Evolutionary conservation across 1,140 invertebrate genomes (phyloP), one percentile per base, ranked within the genome.

Genomic region (Drosophila fuyamai): DNA sequence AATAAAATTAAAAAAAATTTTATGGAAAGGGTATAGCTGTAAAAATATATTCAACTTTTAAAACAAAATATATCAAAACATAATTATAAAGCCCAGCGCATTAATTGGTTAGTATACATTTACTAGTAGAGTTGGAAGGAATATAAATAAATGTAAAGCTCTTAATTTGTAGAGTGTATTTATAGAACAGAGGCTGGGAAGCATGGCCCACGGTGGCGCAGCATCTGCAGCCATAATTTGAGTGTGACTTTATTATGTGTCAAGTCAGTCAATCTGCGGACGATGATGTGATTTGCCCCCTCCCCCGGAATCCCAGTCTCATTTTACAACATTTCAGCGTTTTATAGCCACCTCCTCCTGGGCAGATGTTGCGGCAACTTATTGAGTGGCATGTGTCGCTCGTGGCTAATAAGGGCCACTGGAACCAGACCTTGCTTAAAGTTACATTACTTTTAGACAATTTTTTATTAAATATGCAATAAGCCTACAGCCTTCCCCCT

Each of bases 211-310:
- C 13, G 58, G 72, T 76, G 54, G 56, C 63, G 32, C 57, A 58
- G 62, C 82, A 72, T 73, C 83, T 88, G 79, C 84, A 88, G 79
- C 84, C 83, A 88, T 88, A 86, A 88, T 88, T 88, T 86, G 66
- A 77, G 74, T 83, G 83, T 73, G 83, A 86, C 83, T 86, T 86
- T 86, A 86, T 86, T 88, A 86, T 88, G 83, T 88, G 83, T 88
- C 81, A 85, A 85, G 83, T 86, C 75, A 82, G 70, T 86, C 83
- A 86, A 86, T 86, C 79, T 86, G 79, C 71, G 83, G 79, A 83
- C 79, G 75, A 62, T 72, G 83, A 79, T 82, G 75, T 65, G 82
- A 80, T 84, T 80, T 73, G 38, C 48, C 44, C 65, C 48, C 41
- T 5, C 46, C 8, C 32, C 4, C 13, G 8, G 14, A 2, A 14